These are phyloP conservation scores for Hozukius guyotensis DNA, from an alignment of 2,797 vertebrate genomes.

Conservation along the genomic window DNA sequence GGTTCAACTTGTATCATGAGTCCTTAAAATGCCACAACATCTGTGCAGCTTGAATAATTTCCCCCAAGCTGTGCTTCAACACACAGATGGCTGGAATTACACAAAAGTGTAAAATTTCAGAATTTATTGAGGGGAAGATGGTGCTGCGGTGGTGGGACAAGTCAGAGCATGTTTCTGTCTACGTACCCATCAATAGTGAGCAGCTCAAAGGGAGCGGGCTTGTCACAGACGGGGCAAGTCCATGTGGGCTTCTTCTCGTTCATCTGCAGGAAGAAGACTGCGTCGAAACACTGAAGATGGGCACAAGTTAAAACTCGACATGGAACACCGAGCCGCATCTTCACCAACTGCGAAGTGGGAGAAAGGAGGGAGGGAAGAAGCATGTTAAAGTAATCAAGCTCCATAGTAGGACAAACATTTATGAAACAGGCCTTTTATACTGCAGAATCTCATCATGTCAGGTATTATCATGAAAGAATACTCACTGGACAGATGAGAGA, in stretches of 20 bases:
- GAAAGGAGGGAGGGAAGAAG: neutral
- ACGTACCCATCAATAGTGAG: slow-evolving; percentile 96
- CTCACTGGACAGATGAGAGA: slow-evolving; percentile 99
- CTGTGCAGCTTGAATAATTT: neutral
- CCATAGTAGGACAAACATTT: neutral
- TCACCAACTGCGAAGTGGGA: slow-evolving; percentile 88
- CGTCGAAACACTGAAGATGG: slow-evolving; percentile 98
- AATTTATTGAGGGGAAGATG: neutral
- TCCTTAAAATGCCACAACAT: neutral
- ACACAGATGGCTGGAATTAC: neutral
- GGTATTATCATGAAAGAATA: neutral
- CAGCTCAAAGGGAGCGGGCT: slow-evolving; percentile 95
- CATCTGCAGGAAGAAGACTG: slow-evolving; percentile 99
- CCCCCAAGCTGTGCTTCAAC: neutral
- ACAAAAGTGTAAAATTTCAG: neutral
- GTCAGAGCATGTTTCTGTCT: slow-evolving; percentile 6
- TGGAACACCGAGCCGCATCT: slow-evolving; percentile 96
- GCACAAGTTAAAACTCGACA: slow-evolving; percentile 96
- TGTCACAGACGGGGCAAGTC: slow-evolving; percentile 98
- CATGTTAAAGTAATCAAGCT: neutral
- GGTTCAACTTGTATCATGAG: slow-evolving; percentile 14
- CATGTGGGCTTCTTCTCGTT: slow-evolving; percentile 99
- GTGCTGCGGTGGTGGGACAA: neutral
- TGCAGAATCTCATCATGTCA: neutral
- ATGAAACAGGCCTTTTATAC: neutral